A percentile compares a stretch with the other conserved stretches of the same genome.
phyloP scores from a whole-genome alignment of 2,113 vertebrate genomes.

The Anguilla japonica region DNA sequence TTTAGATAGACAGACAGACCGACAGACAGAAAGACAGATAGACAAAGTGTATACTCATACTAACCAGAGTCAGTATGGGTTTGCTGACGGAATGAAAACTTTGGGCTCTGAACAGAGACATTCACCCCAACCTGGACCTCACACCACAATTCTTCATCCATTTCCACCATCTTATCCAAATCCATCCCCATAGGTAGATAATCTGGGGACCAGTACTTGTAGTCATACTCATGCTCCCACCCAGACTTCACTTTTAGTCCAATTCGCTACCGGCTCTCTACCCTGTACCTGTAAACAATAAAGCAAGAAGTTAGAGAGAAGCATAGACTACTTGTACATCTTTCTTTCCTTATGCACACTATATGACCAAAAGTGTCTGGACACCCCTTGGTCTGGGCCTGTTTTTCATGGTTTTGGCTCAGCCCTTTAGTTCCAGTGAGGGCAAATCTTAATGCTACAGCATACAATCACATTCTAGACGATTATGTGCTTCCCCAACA shows the following conservation, averaged over 20 bases:
- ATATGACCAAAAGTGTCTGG: no score
- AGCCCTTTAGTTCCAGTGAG: no score
- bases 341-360: no score
- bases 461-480: no score
- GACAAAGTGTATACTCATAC: background rate
- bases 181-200: background rate
- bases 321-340: no score
- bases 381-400: no score
- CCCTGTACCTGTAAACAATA: conserved; percentile 14
- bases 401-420: no score
- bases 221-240: background rate
- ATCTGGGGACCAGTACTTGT: background rate
- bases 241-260: background rate
- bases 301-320: no score
- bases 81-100: background rate
- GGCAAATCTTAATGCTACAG: no score
- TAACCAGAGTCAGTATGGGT: background rate
- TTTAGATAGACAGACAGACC: no score
- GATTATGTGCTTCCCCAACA: no score
- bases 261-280: conserved; percentile 3
- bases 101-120: background rate
- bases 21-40: background rate
- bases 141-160: conserved; percentile 16
- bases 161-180: background rate
- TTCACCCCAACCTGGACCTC: conserved; percentile 2